phyloP scores from a whole-genome alignment of 1,140 invertebrate genomes.

The Diorhabda carinulata region DNA sequence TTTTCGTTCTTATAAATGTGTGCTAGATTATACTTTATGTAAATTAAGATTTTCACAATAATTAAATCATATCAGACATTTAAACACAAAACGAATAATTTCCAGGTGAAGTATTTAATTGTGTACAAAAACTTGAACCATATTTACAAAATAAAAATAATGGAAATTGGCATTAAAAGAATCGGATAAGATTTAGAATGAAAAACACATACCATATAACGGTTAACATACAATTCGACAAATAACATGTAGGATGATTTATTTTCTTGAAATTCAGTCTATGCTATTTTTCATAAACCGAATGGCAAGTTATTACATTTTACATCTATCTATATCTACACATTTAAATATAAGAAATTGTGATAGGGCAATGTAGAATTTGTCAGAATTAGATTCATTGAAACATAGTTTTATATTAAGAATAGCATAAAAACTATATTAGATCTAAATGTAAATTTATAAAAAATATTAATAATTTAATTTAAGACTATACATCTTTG shows the following conservation, averaged over 20 bases:
- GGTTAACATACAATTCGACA: conserved; percentile 41
- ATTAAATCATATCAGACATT: neutral
- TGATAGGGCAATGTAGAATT: conserved; percentile 31
- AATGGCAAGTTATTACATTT: conserved; percentile 36
- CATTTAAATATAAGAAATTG: conserved; percentile 37
- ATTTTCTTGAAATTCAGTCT: conserved; percentile 21
- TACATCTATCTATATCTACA: conserved; percentile 38
- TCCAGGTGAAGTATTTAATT: neutral
- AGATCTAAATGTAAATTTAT: too few relatives aligned
- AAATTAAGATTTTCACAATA: too few relatives aligned
- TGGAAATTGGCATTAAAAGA: neutral
- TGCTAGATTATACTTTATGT: too few relatives aligned
- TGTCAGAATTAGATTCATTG: conserved; percentile 17
- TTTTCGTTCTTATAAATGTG: too few relatives aligned
- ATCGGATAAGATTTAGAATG: neutral
- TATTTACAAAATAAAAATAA: neutral
- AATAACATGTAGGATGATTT: conserved; percentile 34
- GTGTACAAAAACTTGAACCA: neutral
- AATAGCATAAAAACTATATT: too few relatives aligned
- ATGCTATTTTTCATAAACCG: conserved; percentile 9
- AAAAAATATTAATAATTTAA: too few relatives aligned
- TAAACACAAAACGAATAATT: neutral
- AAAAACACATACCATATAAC: conserved; percentile 32
- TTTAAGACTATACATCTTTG: too few relatives aligned
- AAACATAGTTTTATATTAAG: too few relatives aligned